Evolutionary conservation across 1,140 invertebrate genomes (phyloP), one percentile per base, ranked within the genome.

Genomic region (Drosophila kohkoa): DNA sequence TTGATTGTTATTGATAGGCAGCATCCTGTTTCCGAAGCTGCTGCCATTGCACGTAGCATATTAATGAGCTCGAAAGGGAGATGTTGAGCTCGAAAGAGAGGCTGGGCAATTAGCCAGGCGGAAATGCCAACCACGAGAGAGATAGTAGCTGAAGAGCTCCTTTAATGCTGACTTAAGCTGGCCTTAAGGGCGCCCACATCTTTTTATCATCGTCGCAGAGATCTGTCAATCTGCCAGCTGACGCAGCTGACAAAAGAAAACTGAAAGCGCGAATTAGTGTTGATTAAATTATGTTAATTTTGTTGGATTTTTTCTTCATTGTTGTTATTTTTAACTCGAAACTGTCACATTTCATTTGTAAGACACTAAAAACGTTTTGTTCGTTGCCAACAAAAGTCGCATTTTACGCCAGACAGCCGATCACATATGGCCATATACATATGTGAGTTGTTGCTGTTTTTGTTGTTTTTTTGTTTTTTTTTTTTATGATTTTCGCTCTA

Each of bases 231-330:
- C 67, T 63, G 20, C 16, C 28, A 59, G 30, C 48, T 67, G 54
- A 67, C 11, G 48, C 55, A 46, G 30, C 48, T 67, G 54, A 67
- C 11, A 55, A 62, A 46, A 46, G 38, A 51, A 52, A 74, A 67
- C 69, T 77, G 83, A 72, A 75, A 70, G 82, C 76, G 77, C 83
- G 82, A 87, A 89, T 87, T 89, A 87, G 74, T 89, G 70, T 89
- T 79, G 78, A 90, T 89, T 89, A 81, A 89, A 81, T 89, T 89
- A 89, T 89, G 81, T 79, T 81, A 89, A 88, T 89, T 85, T 81
- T 46, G 5, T 1, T 25, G 2, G 60, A 62, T 75, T 60, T 63
- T 51, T 66, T 25, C 71, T 80, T 45, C 54, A 52, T 30, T 76
- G 55, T 75, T 81, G 73, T 82, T 88, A 78, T 88, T 88, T 88